Percentiles rank a stretch among this genome's conserved stretches.
phyloP scores from a whole-genome alignment of 2,888 invertebrate genomes.

The Drosophila mettleri region DNA sequence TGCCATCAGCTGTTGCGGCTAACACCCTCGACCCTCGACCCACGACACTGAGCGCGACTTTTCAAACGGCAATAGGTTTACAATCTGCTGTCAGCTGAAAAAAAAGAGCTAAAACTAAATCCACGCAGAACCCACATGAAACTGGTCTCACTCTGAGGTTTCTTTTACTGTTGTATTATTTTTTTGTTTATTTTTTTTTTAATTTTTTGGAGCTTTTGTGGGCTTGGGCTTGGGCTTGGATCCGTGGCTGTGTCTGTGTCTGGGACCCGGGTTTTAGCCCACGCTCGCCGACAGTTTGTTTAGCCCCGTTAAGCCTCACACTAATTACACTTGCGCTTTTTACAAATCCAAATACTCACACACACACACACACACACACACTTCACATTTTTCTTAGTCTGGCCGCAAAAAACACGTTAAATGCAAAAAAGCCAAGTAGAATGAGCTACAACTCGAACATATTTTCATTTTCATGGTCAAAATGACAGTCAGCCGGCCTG shows the following conservation, averaged over 20 bases:
- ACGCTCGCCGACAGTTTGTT: constrained; percentile 62
- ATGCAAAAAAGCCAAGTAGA: constrained; percentile 7
- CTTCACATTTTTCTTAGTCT: constrained; percentile 68
- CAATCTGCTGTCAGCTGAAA: constrained; percentile 19
- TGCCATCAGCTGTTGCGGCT: constrained; percentile 26
- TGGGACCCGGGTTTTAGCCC: constrained; percentile 32
- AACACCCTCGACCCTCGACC: constrained; percentile 23
- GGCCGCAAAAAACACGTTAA: constrained; percentile 36
- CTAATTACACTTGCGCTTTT: constrained; percentile 77
- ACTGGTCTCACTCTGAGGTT: constrained; percentile 28
- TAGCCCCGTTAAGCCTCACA: constrained; percentile 74
- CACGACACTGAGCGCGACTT: constrained; percentile 32
- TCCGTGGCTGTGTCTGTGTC: constrained; percentile 2
- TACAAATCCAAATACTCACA: constrained; percentile 53
- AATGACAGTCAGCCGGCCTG: constrained; percentile 43
- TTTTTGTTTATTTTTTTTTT: background rate
- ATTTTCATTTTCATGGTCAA: constrained; percentile 75
- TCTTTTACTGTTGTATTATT: too few species aligned
- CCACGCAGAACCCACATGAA: constrained; percentile 39
- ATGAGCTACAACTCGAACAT: constrained; percentile 52
- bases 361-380: constrained; percentile 7
- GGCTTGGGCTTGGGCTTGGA: constrained; percentile 15
- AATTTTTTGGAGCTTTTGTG: constrained; percentile 21
- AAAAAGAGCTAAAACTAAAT: background rate
- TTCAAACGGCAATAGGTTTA: constrained; percentile 67